phyloP scores from a whole-genome alignment of 2,113 vertebrate genomes.

The Ammospiza caudacuta region DNA sequence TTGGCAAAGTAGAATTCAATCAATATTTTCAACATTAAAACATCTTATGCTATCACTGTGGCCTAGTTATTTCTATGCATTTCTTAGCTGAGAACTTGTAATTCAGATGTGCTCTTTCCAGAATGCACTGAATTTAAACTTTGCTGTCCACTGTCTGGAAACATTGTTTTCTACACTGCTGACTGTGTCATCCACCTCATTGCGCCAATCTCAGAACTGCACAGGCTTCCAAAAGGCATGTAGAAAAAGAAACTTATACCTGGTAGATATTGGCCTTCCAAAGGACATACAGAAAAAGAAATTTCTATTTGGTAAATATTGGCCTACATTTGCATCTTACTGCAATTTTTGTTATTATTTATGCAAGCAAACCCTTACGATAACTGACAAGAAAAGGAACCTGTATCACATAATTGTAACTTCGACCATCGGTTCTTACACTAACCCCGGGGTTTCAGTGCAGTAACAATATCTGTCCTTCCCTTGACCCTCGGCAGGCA shows the following conservation, averaged over 20 bases:
- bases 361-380: background rate
- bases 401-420: background rate
- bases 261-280: background rate
- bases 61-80: background rate
- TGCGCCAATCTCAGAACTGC: accelerated
- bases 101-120: background rate
- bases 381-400: background rate
- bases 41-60: background rate
- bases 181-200: background rate
- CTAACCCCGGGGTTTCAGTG: background rate
- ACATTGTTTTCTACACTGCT: background rate
- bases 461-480: background rate
- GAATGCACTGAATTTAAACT: background rate
- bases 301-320: background rate
- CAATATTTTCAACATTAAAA: background rate
- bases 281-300: background rate
- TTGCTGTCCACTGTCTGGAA: background rate
- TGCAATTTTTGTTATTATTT: background rate
- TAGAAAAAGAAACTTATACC: background rate
- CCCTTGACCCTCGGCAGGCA: background rate
- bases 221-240: background rate
- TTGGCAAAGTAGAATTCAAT: background rate
- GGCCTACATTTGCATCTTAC: background rate
- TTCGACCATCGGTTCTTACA: background rate
- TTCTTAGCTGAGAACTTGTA: background rate